Base-by-base conservation (phyloP, 1,140 invertebrate genomes). In the Phenacoccus solenopsis region DNA sequence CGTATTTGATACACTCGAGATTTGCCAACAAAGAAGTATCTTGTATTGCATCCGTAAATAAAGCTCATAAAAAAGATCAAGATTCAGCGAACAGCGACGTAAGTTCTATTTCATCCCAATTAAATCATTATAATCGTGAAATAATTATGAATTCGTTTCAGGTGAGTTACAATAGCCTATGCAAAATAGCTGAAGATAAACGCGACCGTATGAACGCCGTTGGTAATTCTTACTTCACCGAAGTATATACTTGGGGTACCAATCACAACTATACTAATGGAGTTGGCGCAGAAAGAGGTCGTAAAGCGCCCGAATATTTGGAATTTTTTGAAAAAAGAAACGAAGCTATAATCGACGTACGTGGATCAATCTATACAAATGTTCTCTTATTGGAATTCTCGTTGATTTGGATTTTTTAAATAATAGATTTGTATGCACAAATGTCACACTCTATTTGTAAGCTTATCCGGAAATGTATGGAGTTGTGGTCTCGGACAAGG, bases 261-360 rank as follows among this genome's bases (percentile, higher is more conserved):
- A 90, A 91, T 77, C 81, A 82, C 7, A 90, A 90, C 78, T 88
- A 86, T 76, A 88, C 85, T 0, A 80, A 90, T 7, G 89, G 88
- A 9, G 79, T 81, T 72, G 79, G 75, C 49, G 83, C 77, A 74
- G 80, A 80, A 59, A 79, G 80, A 28, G 75, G 71, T 70, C 73
- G 76, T 73, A 71, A 69, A 20, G 13, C 71, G 9, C 85, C 86
- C n/a, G 86, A 87, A 76, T 72, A 79, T 16, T 75, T 86, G 38
- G 83, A 85, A 73, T 74, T 76, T 21, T 87, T 87, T 75, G 75
- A 78, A 25, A 80, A 78, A 74, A 73, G 77, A 21, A 76, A 73
- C 38, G 75, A 79, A 30, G 76, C 73, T 68, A 74, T 78, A 28
- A 75, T 76, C 72, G 75, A 79, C 73, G 77, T 78, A 64, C 69